Base-by-base conservation (phyloP, 1,140 invertebrate species). In the Bombus pyrosoma region DNA sequence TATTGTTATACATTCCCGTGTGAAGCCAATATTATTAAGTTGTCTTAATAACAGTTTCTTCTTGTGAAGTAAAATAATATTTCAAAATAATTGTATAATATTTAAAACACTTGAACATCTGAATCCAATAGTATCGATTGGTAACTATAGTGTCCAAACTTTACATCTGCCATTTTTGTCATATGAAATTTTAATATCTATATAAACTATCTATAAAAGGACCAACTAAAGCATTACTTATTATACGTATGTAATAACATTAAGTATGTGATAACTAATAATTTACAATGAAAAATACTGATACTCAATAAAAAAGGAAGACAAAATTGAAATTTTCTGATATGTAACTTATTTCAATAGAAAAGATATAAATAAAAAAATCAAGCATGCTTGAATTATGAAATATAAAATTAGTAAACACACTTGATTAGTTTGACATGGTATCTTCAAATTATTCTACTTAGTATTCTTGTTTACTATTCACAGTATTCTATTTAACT, bases 171-270 rank as follows among this genome's bases (percentile, higher is more conserved):
- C 66, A 66, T 73, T 85, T 76, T 88, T 80, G 43, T 62, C 13
- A 81, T 78, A 53, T 47, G 37, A 43, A 84, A 77, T 43, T 28
- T 62, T 68, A 74, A 37, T 28, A 57, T 68, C 32, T 64, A 53
- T 13, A 28, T 22, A 66, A 83, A 89, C 57, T 80, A 59, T 75
- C 39, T 69, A 37, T 76, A 86, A 66, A 62, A 89, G 83, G 88
- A 89, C 87, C 84, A 89, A 89, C 9, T 15, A 68, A 89, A 88
- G 25, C 71, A 83, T 22, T 75, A 79, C 1, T 57, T 43, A 47
- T 1, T 81, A 85, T 64, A 57, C 3, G 8, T 22, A 28, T 37
- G 18, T 62, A 18, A 77, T 53, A 37, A 72, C 62, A 62, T n/a
- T 62, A 68, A 78, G 66, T 75, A n/a, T 76, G 41, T 86, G 76